A percentile compares a stretch with the other conserved stretches of the same genome.
These are phyloP conservation scores for Gasterosteus aculeatus DNA, from an alignment of 2,113 vertebrate genomes.

Conservation along the genomic window DNA sequence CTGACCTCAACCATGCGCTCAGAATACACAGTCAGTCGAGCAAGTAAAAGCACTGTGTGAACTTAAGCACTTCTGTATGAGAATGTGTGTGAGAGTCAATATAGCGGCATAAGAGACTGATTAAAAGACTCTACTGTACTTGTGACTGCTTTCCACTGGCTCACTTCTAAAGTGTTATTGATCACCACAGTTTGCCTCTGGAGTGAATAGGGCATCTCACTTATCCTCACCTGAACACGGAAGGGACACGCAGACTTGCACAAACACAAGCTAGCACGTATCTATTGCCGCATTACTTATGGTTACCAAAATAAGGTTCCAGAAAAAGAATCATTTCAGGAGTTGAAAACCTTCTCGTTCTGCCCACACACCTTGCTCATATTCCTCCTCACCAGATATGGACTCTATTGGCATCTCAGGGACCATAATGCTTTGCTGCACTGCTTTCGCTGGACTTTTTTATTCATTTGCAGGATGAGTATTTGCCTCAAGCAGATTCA, in stretches of 20 bases:
- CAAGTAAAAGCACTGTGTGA: neutral
- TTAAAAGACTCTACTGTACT: slow-evolving; percentile 19
- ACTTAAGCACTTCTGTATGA: neutral
- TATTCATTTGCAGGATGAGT: slow-evolving; percentile 23
- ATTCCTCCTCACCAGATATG: slow-evolving; percentile 17
- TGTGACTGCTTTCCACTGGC: slow-evolving; percentile 29
- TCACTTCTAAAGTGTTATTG: slow-evolving; percentile 51
- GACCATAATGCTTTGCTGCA: slow-evolving; percentile 23
- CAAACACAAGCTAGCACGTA: neutral
- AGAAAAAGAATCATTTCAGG: slow-evolving; percentile 11
- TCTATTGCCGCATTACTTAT: neutral
- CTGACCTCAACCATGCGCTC: too few relatives aligned
- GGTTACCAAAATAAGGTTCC: slow-evolving; percentile 11
- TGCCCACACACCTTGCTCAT: slow-evolving; percentile 18
- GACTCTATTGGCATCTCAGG: slow-evolving; percentile 5
- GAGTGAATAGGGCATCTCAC: slow-evolving; percentile 30
- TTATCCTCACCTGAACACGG: slow-evolving; percentile 35
- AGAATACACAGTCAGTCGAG: slow-evolving; percentile 26
- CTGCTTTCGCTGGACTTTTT: slow-evolving; percentile 19
- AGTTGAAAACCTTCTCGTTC: slow-evolving; percentile 16
- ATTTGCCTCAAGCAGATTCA: slow-evolving; percentile 42
- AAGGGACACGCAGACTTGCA: slow-evolving; percentile 7
- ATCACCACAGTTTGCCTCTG: slow-evolving; percentile 39
- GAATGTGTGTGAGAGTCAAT: slow-evolving; percentile 47
- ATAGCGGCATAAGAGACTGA: slow-evolving; percentile 19